A percentile compares a stretch with the other conserved stretches of the same genome.
Conservation (phyloP, 92 coral and sea anemone genomes). For the Phenganax subtilis region DNA sequence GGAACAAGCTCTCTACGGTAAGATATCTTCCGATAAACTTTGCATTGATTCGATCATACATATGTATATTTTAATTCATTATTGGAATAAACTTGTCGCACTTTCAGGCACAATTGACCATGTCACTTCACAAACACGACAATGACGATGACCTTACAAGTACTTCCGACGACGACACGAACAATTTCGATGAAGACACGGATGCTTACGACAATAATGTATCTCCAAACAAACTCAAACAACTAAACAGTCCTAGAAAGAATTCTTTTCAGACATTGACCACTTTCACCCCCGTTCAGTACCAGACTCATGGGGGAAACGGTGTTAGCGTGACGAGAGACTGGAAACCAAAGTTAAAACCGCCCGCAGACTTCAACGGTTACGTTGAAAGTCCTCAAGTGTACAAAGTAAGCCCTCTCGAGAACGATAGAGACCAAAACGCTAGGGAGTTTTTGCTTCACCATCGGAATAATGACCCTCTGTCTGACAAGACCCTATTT, state of each 20-base stretch:
- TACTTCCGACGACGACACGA: constrained; percentile 21
- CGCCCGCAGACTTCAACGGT: constrained; percentile 16
- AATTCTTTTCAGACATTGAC: constrained; percentile 28
- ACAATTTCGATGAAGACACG: constrained; percentile 8
- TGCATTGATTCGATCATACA: not conserved
- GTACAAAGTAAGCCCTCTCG: constrained; percentile 24
- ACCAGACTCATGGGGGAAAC: constrained; percentile 27
- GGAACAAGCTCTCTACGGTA: constrained; percentile 4
- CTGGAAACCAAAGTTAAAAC: constrained; percentile 35
- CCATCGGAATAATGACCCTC: constrained; percentile 20
- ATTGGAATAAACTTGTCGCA: not conserved
- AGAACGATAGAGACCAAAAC: constrained; percentile 26
- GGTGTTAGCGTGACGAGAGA: constrained; percentile 33
- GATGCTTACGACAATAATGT: not conserved
- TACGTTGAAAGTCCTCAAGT: constrained; percentile 41
- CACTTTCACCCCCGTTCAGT: constrained; percentile 19
- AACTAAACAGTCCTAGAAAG: constrained; percentile 18
- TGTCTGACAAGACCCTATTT: not conserved
- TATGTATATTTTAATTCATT: not conserved
- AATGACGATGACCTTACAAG: constrained; percentile 26
- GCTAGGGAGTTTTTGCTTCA: constrained; percentile 22
- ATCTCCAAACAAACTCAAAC: not conserved
- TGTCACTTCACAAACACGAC: not conserved
- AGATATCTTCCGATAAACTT: not conserved
- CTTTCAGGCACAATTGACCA: not conserved